Base-by-base conservation (phyloP, 2,797 vertebrate species). In the Atherinosoma microstoma region DNA sequence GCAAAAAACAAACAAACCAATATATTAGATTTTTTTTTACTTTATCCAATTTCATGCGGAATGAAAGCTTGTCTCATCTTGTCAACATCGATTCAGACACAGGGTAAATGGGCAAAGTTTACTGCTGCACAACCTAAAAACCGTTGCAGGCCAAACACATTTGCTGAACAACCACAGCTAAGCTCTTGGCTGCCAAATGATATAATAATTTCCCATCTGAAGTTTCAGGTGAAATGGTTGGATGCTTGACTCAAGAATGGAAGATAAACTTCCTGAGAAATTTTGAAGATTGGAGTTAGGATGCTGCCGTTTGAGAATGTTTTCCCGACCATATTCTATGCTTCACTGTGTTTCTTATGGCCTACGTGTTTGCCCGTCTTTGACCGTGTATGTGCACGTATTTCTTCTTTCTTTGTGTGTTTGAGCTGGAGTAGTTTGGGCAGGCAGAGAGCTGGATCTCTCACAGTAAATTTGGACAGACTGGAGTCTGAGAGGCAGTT, bases 401-500 rank as follows among this genome's bases (percentile, higher is more conserved):
- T 79, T 75, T 86, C 77, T 89, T 79, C 32, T 82, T 70, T 87
- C 79, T 87, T 82, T 80, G 80, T 82, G 78, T 85, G 86, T 89
- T 83, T 91, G 87, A 92, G 81, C 64, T 83, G 89, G 81, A 93
- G 89, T 84, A 84, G 80, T 91, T 89, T 65, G 72, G 90, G 85
- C 91, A 92, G 90, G 86, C 85, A 79, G 75, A 81, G 89, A 87
- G 88, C 82, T 85, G 90, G 85, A 91, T 87, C 83, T 86, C 93
- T 93, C 92, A 87, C 30, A 89, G 87, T 89, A 89, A 90, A 92
- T 94, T 92, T 91, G 91, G 89, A 86, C 88, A 91, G 90, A 92
- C 88, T 86, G 88, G 85, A 92, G 88, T 92, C 82, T 93, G 90
- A 90, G 89, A 92, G 85, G 87, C 92, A 93, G 93, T 92, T 93